These are phyloP conservation scores for Carpatolechia fugitivella DNA, from an alignment of 2,888 invertebrate species.

Conservation along the genomic window DNA sequence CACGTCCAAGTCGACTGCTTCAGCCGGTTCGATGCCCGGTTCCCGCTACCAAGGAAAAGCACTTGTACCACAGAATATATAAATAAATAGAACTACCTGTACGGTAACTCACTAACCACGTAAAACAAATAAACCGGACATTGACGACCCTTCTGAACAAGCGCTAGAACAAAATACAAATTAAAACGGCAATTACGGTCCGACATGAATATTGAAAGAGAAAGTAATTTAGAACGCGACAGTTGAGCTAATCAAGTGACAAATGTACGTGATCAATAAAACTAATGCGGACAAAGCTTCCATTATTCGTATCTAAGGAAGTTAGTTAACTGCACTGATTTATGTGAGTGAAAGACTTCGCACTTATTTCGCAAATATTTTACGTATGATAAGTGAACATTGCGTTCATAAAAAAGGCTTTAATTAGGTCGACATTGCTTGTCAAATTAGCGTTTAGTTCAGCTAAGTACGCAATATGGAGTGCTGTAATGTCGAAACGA, in stretches of 20 bases:
- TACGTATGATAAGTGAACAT: background rate
- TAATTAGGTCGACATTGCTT: background rate
- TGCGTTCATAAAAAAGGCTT: background rate
- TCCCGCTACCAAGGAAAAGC: slow-evolving; percentile 26
- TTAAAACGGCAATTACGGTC: slow-evolving; percentile 41
- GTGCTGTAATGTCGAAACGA: too few relatives aligned
- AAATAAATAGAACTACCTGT: slow-evolving; percentile 17
- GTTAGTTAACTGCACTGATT: slow-evolving; percentile 2
- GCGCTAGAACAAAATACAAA: slow-evolving; percentile 30
- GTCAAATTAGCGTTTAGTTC: background rate
- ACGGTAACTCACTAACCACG: slow-evolving; percentile 14
- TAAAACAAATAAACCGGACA: slow-evolving; percentile 28
- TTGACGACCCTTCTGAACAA: slow-evolving; percentile 19
- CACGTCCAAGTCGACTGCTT: slow-evolving; percentile 50
- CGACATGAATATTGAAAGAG: slow-evolving; percentile 58
- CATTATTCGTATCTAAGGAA: background rate
- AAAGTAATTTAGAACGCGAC: slow-evolving; percentile 39
- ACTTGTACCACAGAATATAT: background rate
- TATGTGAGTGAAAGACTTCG: background rate
- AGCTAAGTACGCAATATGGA: background rate
- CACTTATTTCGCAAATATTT: background rate
- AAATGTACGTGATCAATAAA: slow-evolving; percentile 24
- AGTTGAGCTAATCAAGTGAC: slow-evolving; percentile 26
- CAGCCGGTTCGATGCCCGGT: slow-evolving; percentile 59
- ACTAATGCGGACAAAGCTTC: slow-evolving; percentile 14